Conservation (phyloP, 2,797 vertebrate genomes). For the Thamnophis elegans region DNA sequence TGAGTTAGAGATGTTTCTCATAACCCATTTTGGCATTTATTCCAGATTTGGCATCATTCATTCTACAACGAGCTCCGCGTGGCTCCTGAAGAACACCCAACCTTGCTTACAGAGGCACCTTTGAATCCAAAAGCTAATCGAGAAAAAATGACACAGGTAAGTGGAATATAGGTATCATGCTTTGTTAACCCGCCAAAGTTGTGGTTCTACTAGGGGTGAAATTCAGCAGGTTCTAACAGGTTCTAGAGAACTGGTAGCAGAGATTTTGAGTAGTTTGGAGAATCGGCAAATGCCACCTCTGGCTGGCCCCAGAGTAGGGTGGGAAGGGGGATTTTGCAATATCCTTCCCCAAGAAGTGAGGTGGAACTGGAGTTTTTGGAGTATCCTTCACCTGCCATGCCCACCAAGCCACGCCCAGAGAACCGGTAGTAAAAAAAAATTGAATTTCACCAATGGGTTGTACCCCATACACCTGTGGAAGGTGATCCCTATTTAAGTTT, state of each 20-base stretch:
- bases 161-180: not conserved
- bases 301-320: too few species aligned
- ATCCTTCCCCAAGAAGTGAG: too few species aligned
- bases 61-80: constrained; percentile 98
- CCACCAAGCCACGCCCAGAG: too few species aligned
- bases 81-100: constrained; percentile 94
- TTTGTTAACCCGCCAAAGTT: not conserved
- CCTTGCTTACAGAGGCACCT: constrained; percentile 92
- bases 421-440: too few species aligned
- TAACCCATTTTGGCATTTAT: constrained; percentile 24
- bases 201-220: not conserved
- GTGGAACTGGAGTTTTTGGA: too few species aligned
- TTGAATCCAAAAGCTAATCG: constrained; percentile 95
- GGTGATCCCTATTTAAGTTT: not conserved
- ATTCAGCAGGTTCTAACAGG: too few species aligned
- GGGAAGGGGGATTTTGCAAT: too few species aligned
- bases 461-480: not conserved
- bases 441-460: not conserved
- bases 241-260: too few species aligned
- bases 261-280: too few species aligned
- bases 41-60: constrained; percentile 96
- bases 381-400: too few species aligned
- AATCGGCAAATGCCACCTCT: too few species aligned
- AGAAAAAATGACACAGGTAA: constrained; percentile 97
- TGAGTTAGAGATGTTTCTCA: not conserved